Base-by-base conservation (phyloP, 1,140 invertebrate genomes). In the Drosophila prosaltans region DNA sequence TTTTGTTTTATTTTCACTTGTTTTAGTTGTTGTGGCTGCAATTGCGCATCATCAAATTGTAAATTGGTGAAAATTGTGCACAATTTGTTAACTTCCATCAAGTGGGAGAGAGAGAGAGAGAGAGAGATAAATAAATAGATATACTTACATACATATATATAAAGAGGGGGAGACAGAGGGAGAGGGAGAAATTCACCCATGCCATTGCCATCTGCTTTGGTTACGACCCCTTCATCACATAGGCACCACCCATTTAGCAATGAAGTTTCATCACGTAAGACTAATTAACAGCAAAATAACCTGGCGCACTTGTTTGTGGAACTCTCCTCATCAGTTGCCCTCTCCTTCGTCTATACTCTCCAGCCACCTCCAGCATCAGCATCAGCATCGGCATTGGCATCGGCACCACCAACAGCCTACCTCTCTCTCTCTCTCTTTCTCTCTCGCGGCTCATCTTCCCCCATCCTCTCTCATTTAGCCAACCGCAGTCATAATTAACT, bases 61-160 rank as follows among this genome's bases (percentile, higher is more conserved):
- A 89, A 89, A 89, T 89, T 89, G 84, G 80, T 79, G 84, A 89
- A 89, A 89, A 89, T 89, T 84, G 84, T 83, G 71, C 65, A 81
- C 81, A 84, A 89, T 90, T 84, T 89, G 77, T 83, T 89, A 70
- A 68, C 63, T 74, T 40, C 36, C 41, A 41, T 55, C 65, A 39
- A 40, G 11, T 4, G 11, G 41, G 24, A 64, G 41, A 6, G 39
- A 57, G 11, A 16, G 24, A 64, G 41, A 6, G 39, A 57, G 11
- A 16, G 39, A 67, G 28, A 67, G 26, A 41, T 30, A 30, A 30
- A 30, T 30, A 30, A 4, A 30, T 30, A 30, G 2, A 2, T 30
- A 30, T 30, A 30, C 16, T 16, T 16, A 16, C 16, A 16, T 16
- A 16, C 16, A 16, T 16, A 16, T 16, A 16, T 16, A 16, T 16